phyloP scores from a whole-genome alignment of 2,888 invertebrate species.

The Heteromyza rotundicornis region DNA sequence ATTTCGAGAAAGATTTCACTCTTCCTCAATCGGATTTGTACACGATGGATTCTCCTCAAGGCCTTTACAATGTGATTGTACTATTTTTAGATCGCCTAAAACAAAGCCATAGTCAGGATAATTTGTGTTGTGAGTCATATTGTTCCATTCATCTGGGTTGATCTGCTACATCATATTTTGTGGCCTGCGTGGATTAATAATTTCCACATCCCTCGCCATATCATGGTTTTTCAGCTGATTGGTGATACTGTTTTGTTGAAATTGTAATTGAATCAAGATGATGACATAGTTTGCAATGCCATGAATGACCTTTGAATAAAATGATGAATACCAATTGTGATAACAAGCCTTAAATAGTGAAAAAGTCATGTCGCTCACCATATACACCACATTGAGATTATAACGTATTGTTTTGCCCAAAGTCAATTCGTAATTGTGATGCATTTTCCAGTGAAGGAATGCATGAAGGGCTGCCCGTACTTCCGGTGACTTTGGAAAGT shows the following conservation, averaged over 20 bases:
- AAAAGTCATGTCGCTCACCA: conserved; percentile 47
- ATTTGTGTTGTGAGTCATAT: too few species aligned
- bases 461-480: conserved; percentile 27
- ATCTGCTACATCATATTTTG: too few species aligned
- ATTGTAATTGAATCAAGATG: conserved; percentile 52
- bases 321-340: not conserved
- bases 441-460: conserved; percentile 44
- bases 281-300: conserved; percentile 52
- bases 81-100: too few species aligned
- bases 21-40: too few species aligned
- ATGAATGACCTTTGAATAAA: conserved; percentile 45
- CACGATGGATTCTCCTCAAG: too few species aligned
- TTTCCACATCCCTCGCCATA: conserved; percentile 31
- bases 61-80: too few species aligned
- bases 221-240: conserved; percentile 19
- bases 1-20: too few species aligned
- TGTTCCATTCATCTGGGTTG: too few species aligned
- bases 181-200: too few species aligned
- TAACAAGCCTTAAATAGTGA: not conserved
- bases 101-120: too few species aligned
- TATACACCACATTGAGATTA: conserved; percentile 40
- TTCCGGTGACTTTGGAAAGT: conserved; percentile 24
- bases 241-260: conserved; percentile 46
- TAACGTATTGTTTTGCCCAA: conserved; percentile 41
- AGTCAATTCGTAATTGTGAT: conserved; percentile 40